Conservation (phyloP, 2,888 invertebrate genomes). For the Xestia sexstrigata region DNA sequence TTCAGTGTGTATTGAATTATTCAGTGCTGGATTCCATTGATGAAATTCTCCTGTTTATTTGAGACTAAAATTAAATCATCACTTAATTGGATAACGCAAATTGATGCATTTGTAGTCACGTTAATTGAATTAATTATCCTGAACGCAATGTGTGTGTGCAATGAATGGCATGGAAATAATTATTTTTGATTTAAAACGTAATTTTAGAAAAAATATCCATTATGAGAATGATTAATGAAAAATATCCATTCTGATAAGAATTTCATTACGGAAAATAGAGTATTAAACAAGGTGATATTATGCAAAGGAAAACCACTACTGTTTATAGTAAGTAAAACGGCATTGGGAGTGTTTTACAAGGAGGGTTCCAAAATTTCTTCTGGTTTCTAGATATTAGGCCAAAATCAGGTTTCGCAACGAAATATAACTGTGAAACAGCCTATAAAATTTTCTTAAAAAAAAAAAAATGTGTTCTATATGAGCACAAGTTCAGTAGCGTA, state of each 20-base stretch:
- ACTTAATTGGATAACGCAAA: constrained; percentile 74
- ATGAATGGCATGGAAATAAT: constrained; percentile 51
- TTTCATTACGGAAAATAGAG: background rate
- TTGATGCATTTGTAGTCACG: constrained; percentile 75
- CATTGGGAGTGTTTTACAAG: no score
- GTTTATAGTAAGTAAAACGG: no score
- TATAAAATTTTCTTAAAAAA: background rate
- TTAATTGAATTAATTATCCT: constrained; percentile 77
- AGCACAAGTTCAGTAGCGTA: constrained; percentile 23
- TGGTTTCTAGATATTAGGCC: no score
- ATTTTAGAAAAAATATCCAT: constrained; percentile 19
- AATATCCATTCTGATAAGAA: no score
- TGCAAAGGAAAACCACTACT: no score
- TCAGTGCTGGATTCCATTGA: constrained; percentile 36
- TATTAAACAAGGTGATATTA: background rate
- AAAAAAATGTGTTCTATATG: constrained; percentile 7
- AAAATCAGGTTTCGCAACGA: background rate
- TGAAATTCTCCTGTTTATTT: constrained; percentile 65
- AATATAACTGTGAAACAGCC: background rate
- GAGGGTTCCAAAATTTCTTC: no score
- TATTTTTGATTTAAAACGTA: constrained; percentile 57
- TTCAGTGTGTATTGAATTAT: constrained; percentile 48
- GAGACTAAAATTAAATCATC: constrained; percentile 76
- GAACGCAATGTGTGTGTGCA: constrained; percentile 57
- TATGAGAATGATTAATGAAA: background rate